Conservation (phyloP, 2,888 invertebrate species). For the Xanthostigma xanthostigma region DNA sequence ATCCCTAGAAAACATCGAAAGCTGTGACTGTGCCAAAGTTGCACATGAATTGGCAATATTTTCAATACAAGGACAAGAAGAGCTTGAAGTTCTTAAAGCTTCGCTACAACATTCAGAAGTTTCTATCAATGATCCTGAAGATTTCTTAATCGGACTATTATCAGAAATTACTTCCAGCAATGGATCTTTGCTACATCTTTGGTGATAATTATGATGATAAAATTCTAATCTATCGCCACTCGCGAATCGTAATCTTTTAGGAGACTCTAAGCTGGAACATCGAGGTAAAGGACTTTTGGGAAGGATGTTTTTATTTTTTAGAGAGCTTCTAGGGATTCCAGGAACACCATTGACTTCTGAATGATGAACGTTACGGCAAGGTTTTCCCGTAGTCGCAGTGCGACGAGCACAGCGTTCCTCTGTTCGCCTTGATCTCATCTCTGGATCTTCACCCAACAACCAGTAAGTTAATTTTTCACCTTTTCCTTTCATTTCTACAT, state of each 20-base stretch:
- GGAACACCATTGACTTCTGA: conserved; percentile 4
- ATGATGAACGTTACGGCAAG: conserved; percentile 15
- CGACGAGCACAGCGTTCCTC: conserved; percentile 34
- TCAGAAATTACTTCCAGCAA: conserved; percentile 40
- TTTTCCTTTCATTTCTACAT: conserved; percentile 71
- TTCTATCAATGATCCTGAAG: conserved; percentile 31
- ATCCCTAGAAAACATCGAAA: conserved; percentile 20
- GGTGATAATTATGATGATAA: conserved; percentile 28
- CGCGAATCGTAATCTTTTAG: conserved; percentile 67
- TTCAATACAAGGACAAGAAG: conserved; percentile 61
- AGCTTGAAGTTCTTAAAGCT: conserved; percentile 34
- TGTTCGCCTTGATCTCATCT: conserved; percentile 38
- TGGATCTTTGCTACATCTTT: conserved; percentile 29
- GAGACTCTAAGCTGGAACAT: conserved; percentile 70
- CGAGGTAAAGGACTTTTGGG: conserved; percentile 40
- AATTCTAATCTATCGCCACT: conserved; percentile 49
- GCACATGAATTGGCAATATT: conserved; percentile 28
- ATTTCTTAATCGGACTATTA: conserved; percentile 35
- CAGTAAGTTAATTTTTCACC: conserved; percentile 72
- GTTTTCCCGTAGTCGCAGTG: conserved; percentile 25
- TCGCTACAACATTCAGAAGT: conserved; percentile 33
- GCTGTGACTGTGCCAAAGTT: conserved; percentile 23
- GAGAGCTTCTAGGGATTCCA: conserved; percentile 42
- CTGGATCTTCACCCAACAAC: conserved; percentile 60
- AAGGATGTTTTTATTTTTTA: conserved; percentile 49